Percentiles rank a stretch among this genome's conserved stretches.
Conservation (phyloP, 2,113 vertebrate genomes). For the Mesoclemmys tuberculata region DNA sequence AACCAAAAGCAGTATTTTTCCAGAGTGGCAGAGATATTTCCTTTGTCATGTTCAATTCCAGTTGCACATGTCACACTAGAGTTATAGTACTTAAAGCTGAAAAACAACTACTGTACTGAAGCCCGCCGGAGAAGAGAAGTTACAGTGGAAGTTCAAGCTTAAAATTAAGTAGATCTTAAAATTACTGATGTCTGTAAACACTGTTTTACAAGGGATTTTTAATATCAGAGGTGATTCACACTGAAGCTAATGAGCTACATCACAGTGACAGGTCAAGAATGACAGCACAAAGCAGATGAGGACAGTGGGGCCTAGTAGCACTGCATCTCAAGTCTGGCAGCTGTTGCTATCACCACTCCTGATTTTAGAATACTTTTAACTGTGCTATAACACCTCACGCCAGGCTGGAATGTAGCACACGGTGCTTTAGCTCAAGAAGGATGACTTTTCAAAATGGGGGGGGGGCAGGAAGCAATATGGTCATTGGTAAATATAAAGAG, state of each 20-base stretch:
- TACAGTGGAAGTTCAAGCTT: slow-evolving; percentile 8
- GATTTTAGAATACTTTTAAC: slow-evolving; percentile 16
- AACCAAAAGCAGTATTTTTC: neutral
- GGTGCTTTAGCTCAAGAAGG: neutral
- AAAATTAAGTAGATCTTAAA: slow-evolving; percentile 37
- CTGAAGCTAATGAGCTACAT: slow-evolving; percentile 48
- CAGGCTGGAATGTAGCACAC: neutral
- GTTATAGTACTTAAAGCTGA: slow-evolving; percentile 11
- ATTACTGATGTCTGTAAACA: slow-evolving; percentile 52
- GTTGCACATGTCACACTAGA: accelerated
- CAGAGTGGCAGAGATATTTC: neutral
- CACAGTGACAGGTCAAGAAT: neutral
- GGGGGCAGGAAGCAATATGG: neutral
- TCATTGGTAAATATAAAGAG: slow-evolving; percentile 33
- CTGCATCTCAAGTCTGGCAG: slow-evolving; percentile 15
- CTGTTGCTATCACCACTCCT: slow-evolving; percentile 22
- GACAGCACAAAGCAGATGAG: slow-evolving; percentile 37
- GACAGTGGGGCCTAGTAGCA: neutral
- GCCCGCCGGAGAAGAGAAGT: slow-evolving; percentile 39
- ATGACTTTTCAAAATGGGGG: neutral
- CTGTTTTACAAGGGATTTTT: slow-evolving; percentile 40
- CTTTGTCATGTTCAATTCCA: neutral
- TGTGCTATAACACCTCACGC: slow-evolving; percentile 17
- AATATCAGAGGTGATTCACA: slow-evolving; percentile 35
- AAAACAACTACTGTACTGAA: slow-evolving; percentile 39